phyloP scores from a whole-genome alignment of 1,140 invertebrate species.

The Hyposmocoma kahamanoa region DNA sequence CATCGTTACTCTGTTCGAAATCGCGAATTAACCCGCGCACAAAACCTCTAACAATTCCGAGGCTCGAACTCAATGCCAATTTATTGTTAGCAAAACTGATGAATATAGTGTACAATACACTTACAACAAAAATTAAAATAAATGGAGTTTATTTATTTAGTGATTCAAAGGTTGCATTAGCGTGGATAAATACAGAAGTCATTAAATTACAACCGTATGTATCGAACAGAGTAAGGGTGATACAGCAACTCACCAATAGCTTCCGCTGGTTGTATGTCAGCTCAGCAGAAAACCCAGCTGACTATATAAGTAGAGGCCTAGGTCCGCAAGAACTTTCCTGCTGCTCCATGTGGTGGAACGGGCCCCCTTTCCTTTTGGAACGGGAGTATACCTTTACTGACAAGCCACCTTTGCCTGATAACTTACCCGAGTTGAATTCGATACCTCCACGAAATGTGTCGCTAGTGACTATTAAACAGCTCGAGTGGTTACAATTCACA shows the following conservation, averaged over 20 bases:
- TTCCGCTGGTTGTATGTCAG: constrained; percentile 10
- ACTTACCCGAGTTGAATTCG: no score
- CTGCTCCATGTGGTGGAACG: no score
- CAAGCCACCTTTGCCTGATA: no score
- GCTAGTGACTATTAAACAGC: no score
- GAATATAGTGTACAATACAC: neutral
- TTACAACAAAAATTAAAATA: neutral
- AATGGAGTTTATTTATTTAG: constrained; percentile 16
- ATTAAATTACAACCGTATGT: constrained; percentile 40
- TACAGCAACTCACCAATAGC: constrained; percentile 24
- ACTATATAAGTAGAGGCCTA: no score
- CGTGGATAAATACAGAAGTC: constrained; percentile 33
- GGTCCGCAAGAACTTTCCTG: no score
- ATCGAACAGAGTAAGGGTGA: constrained; percentile 39
- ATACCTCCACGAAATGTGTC: no score
- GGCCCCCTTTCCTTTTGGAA: no score
- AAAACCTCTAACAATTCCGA: constrained; percentile 19
- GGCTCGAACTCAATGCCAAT: constrained; percentile 35
- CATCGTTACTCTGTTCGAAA: constrained; percentile 25
- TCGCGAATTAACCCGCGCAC: constrained; percentile 33
- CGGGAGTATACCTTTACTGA: no score
- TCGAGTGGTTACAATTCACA: no score
- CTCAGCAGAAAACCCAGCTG: constrained; percentile 19
- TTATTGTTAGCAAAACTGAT: no score
- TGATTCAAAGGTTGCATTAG: constrained; percentile 44